A percentile compares a stretch with the other conserved stretches of the same genome.
Evolutionary conservation across 2,888 invertebrate species (phyloP).

Genomic region (Ditula angustiorana): DNA sequence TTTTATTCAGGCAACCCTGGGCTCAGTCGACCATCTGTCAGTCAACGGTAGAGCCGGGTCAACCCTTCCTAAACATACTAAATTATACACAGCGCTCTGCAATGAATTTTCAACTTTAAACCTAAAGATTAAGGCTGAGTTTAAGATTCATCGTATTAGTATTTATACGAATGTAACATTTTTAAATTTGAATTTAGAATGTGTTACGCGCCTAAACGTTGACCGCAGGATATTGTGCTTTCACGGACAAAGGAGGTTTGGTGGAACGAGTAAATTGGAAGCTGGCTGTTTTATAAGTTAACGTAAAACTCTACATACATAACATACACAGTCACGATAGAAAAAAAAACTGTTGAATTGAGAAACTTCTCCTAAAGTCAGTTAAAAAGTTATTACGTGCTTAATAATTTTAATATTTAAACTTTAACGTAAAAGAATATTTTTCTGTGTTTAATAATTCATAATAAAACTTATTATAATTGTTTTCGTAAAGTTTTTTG

Average conservation of each 20-base stretch:
- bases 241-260: background rate
- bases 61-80: slow-evolving; percentile 33
- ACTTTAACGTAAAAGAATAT: too few species aligned
- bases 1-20: slow-evolving; percentile 33
- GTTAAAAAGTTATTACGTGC: too few species aligned
- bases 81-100: slow-evolving; percentile 5
- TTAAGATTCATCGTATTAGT: background rate
- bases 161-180: slow-evolving; percentile 15
- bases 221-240: slow-evolving; percentile 22
- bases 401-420: too few species aligned
- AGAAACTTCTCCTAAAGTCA: too few species aligned
- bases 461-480: background rate
- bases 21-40: slow-evolving; percentile 37
- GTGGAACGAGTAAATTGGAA: background rate
- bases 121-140: background rate
- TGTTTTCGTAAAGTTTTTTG: too few species aligned
- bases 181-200: slow-evolving; percentile 33
- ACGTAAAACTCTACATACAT: too few species aligned
- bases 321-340: too few species aligned
- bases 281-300: background rate
- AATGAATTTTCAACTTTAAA: slow-evolving; percentile 10
- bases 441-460: too few species aligned
- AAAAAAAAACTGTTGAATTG: too few species aligned
- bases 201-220: slow-evolving; percentile 27
- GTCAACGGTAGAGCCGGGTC: slow-evolving; percentile 39